phyloP scores from a whole-genome alignment of 2,888 invertebrate genomes.

The Polia nebulosa region DNA sequence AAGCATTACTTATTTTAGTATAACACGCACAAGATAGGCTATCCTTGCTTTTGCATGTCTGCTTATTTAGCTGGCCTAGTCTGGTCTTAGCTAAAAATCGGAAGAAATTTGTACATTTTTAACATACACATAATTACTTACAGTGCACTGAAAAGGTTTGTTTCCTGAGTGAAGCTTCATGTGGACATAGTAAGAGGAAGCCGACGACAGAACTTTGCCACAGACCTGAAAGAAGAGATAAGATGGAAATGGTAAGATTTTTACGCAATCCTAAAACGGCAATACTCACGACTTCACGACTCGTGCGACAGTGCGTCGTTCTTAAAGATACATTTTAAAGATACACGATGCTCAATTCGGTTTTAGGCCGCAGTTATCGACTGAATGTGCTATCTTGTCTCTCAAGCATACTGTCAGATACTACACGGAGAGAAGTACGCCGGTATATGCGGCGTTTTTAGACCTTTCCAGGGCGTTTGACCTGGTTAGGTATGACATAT shows the following conservation, averaged over 20 bases:
- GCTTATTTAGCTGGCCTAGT: neutral
- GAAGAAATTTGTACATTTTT: neutral
- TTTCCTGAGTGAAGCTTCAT: slow-evolving; percentile 96
- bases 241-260: slow-evolving; percentile 21
- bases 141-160: slow-evolving; percentile 95
- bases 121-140: slow-evolving; percentile 73
- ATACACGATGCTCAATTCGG: too few species aligned
- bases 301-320: neutral
- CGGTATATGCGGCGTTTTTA: too few species aligned
- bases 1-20: neutral
- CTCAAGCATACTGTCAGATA: too few species aligned
- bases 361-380: too few species aligned
- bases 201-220: slow-evolving; percentile 94
- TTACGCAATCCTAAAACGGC: neutral
- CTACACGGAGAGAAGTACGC: too few species aligned
- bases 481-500: too few species aligned
- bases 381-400: too few species aligned
- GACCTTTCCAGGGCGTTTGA: too few species aligned
- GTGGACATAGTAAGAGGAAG: slow-evolving; percentile 95
- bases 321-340: too few species aligned
- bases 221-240: slow-evolving; percentile 89
- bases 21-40: neutral
- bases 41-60: neutral
- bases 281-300: neutral
- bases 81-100: neutral